These are phyloP conservation scores for Progne subis DNA, from an alignment of 2,113 vertebrate genomes.

Conservation along the genomic window DNA sequence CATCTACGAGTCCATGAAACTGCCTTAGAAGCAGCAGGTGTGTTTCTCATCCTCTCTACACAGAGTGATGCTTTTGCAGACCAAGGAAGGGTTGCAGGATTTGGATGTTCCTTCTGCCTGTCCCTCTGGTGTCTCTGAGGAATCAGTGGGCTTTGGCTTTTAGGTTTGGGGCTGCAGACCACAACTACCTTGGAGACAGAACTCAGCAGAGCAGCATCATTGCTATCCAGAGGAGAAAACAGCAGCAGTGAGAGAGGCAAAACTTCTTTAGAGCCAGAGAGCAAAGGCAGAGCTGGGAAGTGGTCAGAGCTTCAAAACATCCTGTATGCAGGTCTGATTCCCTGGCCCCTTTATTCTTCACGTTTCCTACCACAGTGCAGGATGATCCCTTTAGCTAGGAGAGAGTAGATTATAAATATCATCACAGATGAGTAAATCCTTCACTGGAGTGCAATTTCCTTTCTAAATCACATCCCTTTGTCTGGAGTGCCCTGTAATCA, in stretches of 20 bases:
- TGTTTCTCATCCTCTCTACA: neutral
- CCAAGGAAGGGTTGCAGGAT: neutral
- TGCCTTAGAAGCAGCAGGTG: neutral
- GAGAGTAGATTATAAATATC: conserved; percentile 45
- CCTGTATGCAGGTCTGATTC: neutral
- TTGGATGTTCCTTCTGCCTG: neutral
- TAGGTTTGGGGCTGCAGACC: neutral
- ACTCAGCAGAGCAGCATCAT: neutral
- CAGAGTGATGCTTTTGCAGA: neutral
- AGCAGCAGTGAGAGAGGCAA: neutral
- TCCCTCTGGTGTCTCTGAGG: neutral
- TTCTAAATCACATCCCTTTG: conserved; percentile 49
- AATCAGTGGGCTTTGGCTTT: neutral
- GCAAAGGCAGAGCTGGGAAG: neutral
- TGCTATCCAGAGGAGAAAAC: neutral
- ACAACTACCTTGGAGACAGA: neutral
- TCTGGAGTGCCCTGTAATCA: conserved; percentile 42
- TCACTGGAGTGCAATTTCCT: conserved; percentile 44
- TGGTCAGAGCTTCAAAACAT: neutral
- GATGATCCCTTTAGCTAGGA: neutral
- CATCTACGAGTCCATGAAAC: fast-evolving
- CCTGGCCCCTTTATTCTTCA: neutral
- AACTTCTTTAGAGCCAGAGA: neutral
- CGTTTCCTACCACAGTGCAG: neutral
- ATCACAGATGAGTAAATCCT: conserved; percentile 43